Conservation (phyloP, 1,140 invertebrate species). For the Nylanderia fulva region DNA sequence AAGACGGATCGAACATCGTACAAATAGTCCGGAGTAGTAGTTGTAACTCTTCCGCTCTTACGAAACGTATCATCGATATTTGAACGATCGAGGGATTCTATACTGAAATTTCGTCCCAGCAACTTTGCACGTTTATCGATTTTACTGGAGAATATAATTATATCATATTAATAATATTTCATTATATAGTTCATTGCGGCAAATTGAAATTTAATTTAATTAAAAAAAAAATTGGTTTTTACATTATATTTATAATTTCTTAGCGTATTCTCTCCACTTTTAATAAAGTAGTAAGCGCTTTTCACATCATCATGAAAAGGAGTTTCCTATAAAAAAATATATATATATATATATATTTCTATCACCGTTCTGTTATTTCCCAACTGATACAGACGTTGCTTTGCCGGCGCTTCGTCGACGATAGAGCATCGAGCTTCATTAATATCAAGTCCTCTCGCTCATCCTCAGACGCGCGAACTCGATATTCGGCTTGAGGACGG, state of each 20-base stretch:
- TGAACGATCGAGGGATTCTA: neutral
- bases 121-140: neutral
- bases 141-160: too few species aligned
- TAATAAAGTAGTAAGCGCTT: neutral
- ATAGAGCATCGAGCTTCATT: slow-evolving; percentile 25
- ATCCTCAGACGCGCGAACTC: slow-evolving; percentile 13
- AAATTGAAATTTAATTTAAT: too few species aligned
- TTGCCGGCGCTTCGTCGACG: neutral
- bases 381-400: neutral
- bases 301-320: neutral
- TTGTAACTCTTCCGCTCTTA: slow-evolving; percentile 27
- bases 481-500: slow-evolving; percentile 26
- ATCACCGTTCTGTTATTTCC: neutral
- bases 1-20: slow-evolving; percentile 24
- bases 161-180: too few species aligned
- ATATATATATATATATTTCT: neutral
- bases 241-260: too few species aligned
- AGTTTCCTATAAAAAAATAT: neutral
- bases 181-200: too few species aligned
- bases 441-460: neutral
- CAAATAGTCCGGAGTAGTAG: slow-evolving; percentile 5
- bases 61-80: slow-evolving; percentile 12
- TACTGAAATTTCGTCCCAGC: neutral
- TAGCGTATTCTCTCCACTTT: neutral
- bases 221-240: too few species aligned